Base-by-base conservation (phyloP, 2,888 invertebrate genomes). In the Plagodis dolabraria region DNA sequence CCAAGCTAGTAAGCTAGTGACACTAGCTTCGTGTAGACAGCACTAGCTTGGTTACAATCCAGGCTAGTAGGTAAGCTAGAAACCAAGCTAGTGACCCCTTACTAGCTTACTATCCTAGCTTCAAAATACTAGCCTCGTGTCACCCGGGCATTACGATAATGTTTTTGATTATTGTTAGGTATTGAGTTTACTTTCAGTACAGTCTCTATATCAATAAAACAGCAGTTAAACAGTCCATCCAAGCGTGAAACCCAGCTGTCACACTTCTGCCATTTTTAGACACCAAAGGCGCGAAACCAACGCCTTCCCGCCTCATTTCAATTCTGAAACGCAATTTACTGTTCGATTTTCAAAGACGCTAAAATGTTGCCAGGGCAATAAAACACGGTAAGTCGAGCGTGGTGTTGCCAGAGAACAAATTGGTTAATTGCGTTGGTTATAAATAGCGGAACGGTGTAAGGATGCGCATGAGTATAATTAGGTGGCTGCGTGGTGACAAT, bases 291-390 rank as follows among this genome's bases (percentile, higher is more conserved):
- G 78, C 77, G 77, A 77, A 75, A 76, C 70, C 63, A 60, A 63
- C 70, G 61, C 66, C 87, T 87, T 89, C 85, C 82, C 86, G 90
- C 63, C 79, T 79, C 90, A 89, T 89, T 88, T 76, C 75, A 75
- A 72, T 77, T 85, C 78, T 67, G 79, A 76, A 78, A 79, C 84
- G 85, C 86, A 85, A 87, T 87, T 87, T 86, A 88, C 86, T 80
- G 85, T 86, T 86, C 83, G 84, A 85, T 81, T 86, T 86, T 86
- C 86, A 86, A 87, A 77, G 81, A 82, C 77, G 80, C 83, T 88
- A 89, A 87, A 89, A 87, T 89, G 89, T 89, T 87, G 90, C 86
- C 82, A 79, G 63, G 76, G 83, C 75, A 80, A 89, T 90, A 90
- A 90, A 90, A 60, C 47, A 69, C 62, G 59, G 73, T 75, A 76